A percentile compares a stretch with the other conserved stretches of the same genome.
These are phyloP conservation scores for Alouatta palliata DNA, from an alignment of 2,113 vertebrate species.

Conservation along the genomic window DNA sequence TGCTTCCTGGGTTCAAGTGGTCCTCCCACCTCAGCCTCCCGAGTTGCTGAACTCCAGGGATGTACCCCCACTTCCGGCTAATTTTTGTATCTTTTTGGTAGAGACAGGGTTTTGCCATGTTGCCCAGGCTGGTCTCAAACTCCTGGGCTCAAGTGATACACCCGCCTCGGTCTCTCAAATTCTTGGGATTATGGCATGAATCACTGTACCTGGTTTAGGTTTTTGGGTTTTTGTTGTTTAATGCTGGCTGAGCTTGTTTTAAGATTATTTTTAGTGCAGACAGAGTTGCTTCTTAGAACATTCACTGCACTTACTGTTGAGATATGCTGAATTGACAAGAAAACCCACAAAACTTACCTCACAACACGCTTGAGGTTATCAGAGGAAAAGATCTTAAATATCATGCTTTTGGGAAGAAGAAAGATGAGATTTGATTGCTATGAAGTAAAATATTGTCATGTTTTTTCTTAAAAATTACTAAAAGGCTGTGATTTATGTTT, in stretches of 20 bases:
- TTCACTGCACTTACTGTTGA: slow-evolving; percentile 47
- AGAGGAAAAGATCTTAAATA: slow-evolving; percentile 60
- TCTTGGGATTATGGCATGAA: too few species aligned
- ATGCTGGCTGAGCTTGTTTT: neutral
- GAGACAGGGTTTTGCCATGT: too few species aligned
- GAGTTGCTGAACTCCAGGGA: too few species aligned
- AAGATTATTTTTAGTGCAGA: slow-evolving; percentile 25
- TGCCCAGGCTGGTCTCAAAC: too few species aligned
- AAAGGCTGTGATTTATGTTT: neutral
- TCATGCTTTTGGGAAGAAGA: slow-evolving; percentile 56
- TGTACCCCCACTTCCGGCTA: too few species aligned
- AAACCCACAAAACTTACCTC: slow-evolving; percentile 48
- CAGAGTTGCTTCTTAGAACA: neutral
- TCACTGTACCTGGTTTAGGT: too few species aligned
- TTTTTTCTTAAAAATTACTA: neutral
- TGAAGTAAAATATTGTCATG: slow-evolving; percentile 2
- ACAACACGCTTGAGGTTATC: slow-evolving; percentile 2
- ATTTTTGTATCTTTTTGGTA: too few species aligned
- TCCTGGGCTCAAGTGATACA: too few species aligned
- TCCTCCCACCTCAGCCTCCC: too few species aligned
- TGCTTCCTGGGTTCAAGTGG: too few species aligned
- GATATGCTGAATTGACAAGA: slow-evolving; percentile 54
- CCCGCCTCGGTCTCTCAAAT: too few species aligned
- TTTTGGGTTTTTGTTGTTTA: neutral
- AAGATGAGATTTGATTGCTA: slow-evolving; percentile 58